Evolutionary conservation across 2,113 vertebrate genomes (phyloP).

Genomic region (Carassius carassius): DNA sequence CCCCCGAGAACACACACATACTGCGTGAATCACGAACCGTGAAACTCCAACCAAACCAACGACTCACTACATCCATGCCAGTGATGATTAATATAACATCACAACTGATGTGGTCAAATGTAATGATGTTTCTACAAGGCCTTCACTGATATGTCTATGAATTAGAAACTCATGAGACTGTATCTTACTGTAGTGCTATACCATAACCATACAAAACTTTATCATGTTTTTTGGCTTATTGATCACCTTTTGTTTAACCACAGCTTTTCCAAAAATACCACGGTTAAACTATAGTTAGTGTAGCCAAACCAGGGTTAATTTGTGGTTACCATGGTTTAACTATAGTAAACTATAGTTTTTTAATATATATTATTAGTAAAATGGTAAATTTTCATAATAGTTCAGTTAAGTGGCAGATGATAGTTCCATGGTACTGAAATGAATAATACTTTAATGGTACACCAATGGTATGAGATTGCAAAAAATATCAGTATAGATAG

Average conservation of each 20-base stretch:
- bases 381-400: not conserved
- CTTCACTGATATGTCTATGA: not conserved
- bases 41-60: not conserved
- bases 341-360: too few species aligned
- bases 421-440: not conserved
- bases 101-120: not conserved
- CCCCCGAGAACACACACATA: conserved; percentile 22
- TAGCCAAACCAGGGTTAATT: too few species aligned
- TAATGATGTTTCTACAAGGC: not conserved
- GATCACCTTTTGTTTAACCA: too few species aligned
- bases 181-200: not conserved
- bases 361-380: too few species aligned
- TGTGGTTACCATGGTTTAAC: too few species aligned
- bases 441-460: not conserved
- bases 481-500: not conserved
- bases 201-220: too few species aligned
- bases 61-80: not conserved
- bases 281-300: too few species aligned
- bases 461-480: not conserved
- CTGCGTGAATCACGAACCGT: not conserved
- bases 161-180: not conserved
- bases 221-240: too few species aligned
- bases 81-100: not conserved
- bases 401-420: not conserved
- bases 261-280: too few species aligned